Evolutionary conservation across 2,888 invertebrate species (phyloP), one percentile per base, ranked within the genome.

Genomic region (Rhagonycha fulva): DNA sequence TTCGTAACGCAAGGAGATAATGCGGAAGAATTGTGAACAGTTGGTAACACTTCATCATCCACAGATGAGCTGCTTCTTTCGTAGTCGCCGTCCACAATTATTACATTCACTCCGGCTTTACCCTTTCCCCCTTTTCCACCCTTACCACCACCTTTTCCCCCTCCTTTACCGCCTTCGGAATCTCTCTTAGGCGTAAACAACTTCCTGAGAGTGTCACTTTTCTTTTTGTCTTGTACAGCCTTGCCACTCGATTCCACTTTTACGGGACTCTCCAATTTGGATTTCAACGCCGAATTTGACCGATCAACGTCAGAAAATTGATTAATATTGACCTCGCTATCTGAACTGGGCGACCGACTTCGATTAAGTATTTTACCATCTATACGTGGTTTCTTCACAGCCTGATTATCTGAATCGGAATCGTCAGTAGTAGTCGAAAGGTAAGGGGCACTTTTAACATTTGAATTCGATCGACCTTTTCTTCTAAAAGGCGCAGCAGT

Each of bases 101-200:
- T 92, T 66, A 88, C 87, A 78, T 86, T 87, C 71, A 94, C 94
- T 80, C 94, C 94, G 3, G 92, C 93, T 85, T 94, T 93, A 11
- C 87, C 87, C 82, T 87, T 93, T 11, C 93, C 93, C 71, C 92
- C 84, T 79, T 84, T 89, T 14, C 93, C 94, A 78, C 94, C 93
- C 79, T 93, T 92, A n/a, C 88, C 91, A 10, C 89, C 91, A 7
- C 93, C 93, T 82, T 93, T 93, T 0, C 93, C 93, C 19, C 93
- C 93, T 68, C 93, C 91, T 82, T 93, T 93, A 9, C 90, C 90
- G 3, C 93, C 93, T 77, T 91, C 91, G 68, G 91, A 91, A 82
- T 89, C 90, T n/a, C 91, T 88, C 76, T 88, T 87, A 11, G 89
- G 89, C 1, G 90, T 90, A 83, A 92, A 93, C 71, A 94, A 87